Conservation (phyloP, 2,888 invertebrate species). For the Stenolophus ochropezus region DNA sequence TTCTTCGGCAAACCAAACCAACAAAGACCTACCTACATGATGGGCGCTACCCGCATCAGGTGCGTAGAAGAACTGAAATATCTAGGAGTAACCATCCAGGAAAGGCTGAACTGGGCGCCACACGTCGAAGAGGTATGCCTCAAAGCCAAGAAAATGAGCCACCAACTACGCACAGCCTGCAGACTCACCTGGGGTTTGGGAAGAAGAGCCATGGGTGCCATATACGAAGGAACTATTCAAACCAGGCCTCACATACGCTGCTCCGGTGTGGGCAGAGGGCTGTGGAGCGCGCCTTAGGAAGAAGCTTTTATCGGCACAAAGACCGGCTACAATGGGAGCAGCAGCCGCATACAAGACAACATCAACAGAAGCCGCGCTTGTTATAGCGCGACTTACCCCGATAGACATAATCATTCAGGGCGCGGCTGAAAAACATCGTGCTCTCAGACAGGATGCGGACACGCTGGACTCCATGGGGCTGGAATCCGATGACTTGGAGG, state of each 20-base stretch:
- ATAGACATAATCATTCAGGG: neutral
- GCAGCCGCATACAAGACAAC: conserved; percentile 32
- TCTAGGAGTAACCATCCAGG: neutral
- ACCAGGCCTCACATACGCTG: conserved; percentile 40
- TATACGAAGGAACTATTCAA: neutral
- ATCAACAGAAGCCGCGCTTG: neutral
- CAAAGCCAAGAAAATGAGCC: neutral
- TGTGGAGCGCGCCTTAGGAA: neutral
- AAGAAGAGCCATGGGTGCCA: neutral
- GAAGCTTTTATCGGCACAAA: neutral
- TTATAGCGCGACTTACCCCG: neutral
- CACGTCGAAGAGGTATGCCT: neutral
- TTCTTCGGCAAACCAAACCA: conserved; percentile 51
- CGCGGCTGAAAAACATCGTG: neutral
- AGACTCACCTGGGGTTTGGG: neutral
- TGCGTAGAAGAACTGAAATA: neutral
- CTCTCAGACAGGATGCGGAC: neutral
- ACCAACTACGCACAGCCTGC: neutral
- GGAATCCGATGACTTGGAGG: neutral
- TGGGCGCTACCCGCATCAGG: neutral
- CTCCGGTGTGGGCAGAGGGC: conserved; percentile 45
- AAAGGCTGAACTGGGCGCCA: neutral
- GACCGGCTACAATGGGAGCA: conserved; percentile 5
- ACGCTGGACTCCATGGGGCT: neutral
- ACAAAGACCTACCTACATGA: conserved; percentile 49